phyloP scores from a whole-genome alignment of 23 tunicate genomes.

The Diplosoma virens region DNA sequence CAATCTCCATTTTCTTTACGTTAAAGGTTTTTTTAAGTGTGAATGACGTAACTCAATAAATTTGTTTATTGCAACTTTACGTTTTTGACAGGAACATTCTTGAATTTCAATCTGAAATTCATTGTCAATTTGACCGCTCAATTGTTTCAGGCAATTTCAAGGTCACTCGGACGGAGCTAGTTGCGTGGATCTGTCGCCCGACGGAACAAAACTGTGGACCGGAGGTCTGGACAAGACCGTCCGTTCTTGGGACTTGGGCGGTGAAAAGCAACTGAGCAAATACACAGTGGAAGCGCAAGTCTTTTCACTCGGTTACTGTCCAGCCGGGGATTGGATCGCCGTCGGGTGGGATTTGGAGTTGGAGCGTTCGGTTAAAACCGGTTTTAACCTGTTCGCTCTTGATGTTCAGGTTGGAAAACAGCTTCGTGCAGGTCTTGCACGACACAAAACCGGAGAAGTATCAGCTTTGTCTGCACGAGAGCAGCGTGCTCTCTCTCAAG shows the following conservation, averaged over 20 bases:
- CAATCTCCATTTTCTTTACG: too few species aligned
- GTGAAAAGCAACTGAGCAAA: constrained; percentile 68
- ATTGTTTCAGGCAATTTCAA: constrained; percentile 84
- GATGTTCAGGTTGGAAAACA: constrained; percentile 78
- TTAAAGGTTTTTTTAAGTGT: too few species aligned
- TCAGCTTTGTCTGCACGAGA: constrained; percentile 83
- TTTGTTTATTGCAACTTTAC: too few species aligned
- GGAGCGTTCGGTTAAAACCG: neutral
- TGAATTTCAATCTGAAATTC: too few species aligned
- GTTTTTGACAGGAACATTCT: too few species aligned
- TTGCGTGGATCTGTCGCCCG: constrained; percentile 93
- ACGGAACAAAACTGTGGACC: constrained; percentile 90
- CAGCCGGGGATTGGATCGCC: constrained; percentile 94
- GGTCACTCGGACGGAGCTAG: constrained; percentile 98
- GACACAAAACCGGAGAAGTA: constrained; percentile 87
- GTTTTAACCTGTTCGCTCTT: neutral
- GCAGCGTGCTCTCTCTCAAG: constrained; percentile 90
- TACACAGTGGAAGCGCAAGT: constrained; percentile 80
- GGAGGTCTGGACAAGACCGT: constrained; percentile 99
- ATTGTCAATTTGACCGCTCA: neutral
- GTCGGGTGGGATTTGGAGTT: constrained; percentile 71
- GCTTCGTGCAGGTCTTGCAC: constrained; percentile 82
- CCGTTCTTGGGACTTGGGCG: constrained; percentile 78
- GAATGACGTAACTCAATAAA: too few species aligned
- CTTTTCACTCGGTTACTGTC: constrained; percentile 93